phyloP scores from a whole-genome alignment of 2,888 invertebrate genomes.

The Drosophila algonquin region DNA sequence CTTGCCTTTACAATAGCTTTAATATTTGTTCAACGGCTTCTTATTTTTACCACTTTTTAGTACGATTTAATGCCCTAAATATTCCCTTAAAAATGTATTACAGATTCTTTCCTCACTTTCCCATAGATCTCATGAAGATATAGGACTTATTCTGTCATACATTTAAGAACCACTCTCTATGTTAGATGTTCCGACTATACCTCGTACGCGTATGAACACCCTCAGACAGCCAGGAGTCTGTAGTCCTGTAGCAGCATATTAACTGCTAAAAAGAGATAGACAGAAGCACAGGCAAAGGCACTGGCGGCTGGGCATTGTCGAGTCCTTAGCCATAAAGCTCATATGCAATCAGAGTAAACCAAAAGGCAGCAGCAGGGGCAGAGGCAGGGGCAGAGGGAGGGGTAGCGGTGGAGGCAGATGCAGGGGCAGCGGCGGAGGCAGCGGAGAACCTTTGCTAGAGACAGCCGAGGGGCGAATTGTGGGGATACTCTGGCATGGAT shows the following conservation, averaged over 20 bases:
- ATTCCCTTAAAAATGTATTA: too few species aligned
- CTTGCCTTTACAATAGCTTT: too few species aligned
- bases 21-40: too few species aligned
- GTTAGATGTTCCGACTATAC: conserved; percentile 23
- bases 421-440: background rate
- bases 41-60: too few species aligned
- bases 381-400: background rate
- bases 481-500: conserved; percentile 21
- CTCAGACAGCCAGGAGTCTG: conserved; percentile 7
- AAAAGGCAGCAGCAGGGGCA: conserved; percentile 4
- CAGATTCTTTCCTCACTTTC: background rate
- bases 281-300: too few species aligned
- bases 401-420: too few species aligned
- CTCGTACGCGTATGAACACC: conserved; percentile 3
- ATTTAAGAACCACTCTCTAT: conserved; percentile 16
- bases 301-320: background rate
- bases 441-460: background rate
- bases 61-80: too few species aligned
- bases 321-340: conserved; percentile 18
- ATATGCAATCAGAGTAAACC: conserved; percentile 25
- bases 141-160: too few species aligned
- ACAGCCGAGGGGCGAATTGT: conserved; percentile 1
- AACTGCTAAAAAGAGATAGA: conserved; percentile 5
- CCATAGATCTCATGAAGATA: background rate
- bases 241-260: conserved; percentile 8